Conservation (phyloP, 2,888 invertebrate genomes). For the Polia nebulosa region DNA sequence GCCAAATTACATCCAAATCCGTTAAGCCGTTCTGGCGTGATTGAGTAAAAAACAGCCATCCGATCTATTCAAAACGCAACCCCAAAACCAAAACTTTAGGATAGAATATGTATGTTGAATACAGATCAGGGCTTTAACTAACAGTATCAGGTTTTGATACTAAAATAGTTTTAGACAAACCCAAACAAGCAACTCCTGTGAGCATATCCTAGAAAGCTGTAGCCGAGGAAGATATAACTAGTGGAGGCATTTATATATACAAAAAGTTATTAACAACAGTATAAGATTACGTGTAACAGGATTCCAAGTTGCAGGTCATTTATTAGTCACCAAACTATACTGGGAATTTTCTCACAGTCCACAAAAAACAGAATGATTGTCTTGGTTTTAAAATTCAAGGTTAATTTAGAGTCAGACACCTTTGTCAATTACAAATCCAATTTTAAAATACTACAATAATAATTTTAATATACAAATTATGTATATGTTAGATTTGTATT, state of each 20-base stretch:
- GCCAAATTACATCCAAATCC: no score
- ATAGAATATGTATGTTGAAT: background rate
- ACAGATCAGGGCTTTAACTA: background rate
- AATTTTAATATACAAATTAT: no score
- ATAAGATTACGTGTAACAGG: constrained; percentile 6
- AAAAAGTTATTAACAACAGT: background rate
- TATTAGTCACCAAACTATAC: constrained; percentile 40
- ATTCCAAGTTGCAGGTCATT: constrained; percentile 27
- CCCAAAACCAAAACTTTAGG: no score
- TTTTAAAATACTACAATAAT: no score
- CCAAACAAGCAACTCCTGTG: background rate
- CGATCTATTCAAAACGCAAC: no score
- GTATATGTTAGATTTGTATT: no score
- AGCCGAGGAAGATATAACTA: no score
- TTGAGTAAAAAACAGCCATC: no score
- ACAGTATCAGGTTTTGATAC: background rate
- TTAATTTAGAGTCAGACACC: constrained; percentile 1
- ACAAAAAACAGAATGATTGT: constrained; percentile 34
- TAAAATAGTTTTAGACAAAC: constrained; percentile 9
- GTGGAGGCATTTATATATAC: background rate
- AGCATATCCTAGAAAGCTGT: no score
- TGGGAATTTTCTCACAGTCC: constrained; percentile 46
- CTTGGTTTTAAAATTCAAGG: constrained; percentile 42
- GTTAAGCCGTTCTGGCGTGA: no score
- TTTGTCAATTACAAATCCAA: constrained; percentile 3